Conservation (phyloP, 2,888 invertebrate species). For the Caenorhabditis wallacei region DNA sequence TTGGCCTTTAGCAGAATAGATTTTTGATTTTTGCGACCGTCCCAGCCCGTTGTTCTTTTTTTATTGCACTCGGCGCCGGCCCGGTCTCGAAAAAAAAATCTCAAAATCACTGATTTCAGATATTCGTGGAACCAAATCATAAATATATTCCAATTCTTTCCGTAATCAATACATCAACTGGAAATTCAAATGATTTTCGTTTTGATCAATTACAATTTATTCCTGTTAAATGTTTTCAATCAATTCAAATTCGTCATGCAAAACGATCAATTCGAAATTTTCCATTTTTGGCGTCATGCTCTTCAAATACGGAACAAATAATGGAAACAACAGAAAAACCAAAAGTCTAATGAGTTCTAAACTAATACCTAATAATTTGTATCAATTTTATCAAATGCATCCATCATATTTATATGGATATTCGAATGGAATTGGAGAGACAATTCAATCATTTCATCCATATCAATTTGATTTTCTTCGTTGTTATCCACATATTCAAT, state of each 20-base stretch:
- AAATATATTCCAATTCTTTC: conserved; percentile 44
- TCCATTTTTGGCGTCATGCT: neutral
- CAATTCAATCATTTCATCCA: neutral
- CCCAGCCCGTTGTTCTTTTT: too few species aligned
- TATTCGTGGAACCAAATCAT: conserved; percentile 49
- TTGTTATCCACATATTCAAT: conserved; percentile 6
- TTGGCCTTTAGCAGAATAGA: too few species aligned
- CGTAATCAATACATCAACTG: conserved; percentile 18
- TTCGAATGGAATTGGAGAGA: neutral
- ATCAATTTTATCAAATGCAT: neutral
- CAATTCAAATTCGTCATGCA: conserved; percentile 10
- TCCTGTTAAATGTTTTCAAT: conserved; percentile 19
- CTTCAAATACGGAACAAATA: neutral
- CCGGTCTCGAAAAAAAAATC: too few species aligned
- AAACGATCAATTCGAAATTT: neutral
- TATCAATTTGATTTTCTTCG: conserved; percentile 7
- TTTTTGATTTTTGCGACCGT: too few species aligned
- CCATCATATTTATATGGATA: conserved; percentile 16
- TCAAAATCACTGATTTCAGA: too few species aligned
- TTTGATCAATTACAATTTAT: conserved; percentile 39
- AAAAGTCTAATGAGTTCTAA: neutral
- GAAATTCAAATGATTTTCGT: conserved; percentile 18
- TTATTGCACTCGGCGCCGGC: too few species aligned
- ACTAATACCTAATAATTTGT: neutral
- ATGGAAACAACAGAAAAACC: conserved; percentile 4